These are phyloP conservation scores for Acanthochromis polyacanthus DNA, from an alignment of 2,113 vertebrate genomes.

Conservation along the genomic window DNA sequence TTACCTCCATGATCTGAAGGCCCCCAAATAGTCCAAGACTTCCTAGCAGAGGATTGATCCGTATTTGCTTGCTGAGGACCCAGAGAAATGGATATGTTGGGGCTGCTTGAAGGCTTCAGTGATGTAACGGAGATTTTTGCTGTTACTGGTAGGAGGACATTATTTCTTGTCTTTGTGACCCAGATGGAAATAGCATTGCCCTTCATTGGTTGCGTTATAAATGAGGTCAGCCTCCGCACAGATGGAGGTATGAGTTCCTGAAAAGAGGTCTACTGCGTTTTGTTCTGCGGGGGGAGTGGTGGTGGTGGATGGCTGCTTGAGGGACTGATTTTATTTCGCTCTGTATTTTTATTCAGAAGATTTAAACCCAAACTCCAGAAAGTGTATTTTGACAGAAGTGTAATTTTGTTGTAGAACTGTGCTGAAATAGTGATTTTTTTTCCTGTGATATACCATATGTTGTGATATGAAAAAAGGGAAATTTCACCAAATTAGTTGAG, in stretches of 20 bases:
- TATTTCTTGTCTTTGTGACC: conserved; percentile 59
- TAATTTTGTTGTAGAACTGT: no score
- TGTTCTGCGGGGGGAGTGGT: no score
- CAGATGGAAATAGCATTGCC: conserved; percentile 61
- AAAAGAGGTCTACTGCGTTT: conserved; percentile 12
- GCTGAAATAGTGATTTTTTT: no score
- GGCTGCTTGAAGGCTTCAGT: conserved; percentile 18
- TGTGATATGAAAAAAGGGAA: no score
- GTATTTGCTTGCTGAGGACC: neutral
- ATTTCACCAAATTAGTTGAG: no score
- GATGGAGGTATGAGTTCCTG: conserved; percentile 40
- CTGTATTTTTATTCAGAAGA: no score
- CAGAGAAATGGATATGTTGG: conserved; percentile 2
- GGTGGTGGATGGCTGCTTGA: no score
- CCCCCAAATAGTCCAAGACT: conserved; percentile 28
- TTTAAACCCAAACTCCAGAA: no score
- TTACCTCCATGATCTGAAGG: neutral
- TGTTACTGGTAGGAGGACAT: conserved; percentile 28
- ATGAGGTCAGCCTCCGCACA: conserved; percentile 52
- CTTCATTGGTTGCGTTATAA: conserved; percentile 40
- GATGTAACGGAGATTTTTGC: conserved; percentile 12
- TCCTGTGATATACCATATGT: no score
- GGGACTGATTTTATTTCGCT: no score
- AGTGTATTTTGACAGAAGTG: no score
- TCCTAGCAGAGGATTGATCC: conserved; percentile 11